A percentile compares a stretch with the other conserved stretches of the same genome.
Conservation (phyloP, 2,888 invertebrate species). For the Eurytoma adleriae region DNA sequence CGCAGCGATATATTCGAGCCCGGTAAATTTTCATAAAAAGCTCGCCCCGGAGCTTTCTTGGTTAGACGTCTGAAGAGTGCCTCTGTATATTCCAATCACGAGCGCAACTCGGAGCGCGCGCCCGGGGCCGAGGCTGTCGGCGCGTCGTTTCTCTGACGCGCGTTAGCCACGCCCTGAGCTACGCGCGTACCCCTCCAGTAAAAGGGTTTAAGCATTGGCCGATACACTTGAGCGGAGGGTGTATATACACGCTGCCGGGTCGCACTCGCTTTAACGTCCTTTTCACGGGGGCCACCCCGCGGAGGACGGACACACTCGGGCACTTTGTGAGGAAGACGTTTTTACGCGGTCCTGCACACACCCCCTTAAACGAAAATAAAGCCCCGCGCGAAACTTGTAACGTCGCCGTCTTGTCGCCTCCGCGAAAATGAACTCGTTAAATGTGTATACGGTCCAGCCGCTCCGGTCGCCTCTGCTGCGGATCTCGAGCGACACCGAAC, state of each 20-base stretch:
- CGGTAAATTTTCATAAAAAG: too few relatives aligned
- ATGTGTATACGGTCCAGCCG: not conserved
- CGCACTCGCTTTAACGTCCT: constrained; percentile 14
- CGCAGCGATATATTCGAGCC: too few relatives aligned
- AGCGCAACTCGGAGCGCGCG: not conserved
- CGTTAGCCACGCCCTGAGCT: not conserved
- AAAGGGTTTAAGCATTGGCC: not conserved
- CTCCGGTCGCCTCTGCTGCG: not conserved
- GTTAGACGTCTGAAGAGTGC: not conserved
- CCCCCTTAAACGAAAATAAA: constrained; percentile 30
- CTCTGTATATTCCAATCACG: not conserved
- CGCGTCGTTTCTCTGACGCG: not conserved
- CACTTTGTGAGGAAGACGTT: constrained; percentile 8
- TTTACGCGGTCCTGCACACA: constrained; percentile 14
- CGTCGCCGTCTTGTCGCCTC: not conserved
- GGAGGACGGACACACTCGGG: too few relatives aligned
- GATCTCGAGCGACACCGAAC: not conserved
- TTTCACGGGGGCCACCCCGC: not conserved
- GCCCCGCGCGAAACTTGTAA: not conserved
- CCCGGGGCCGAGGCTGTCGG: not conserved
- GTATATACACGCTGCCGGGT: not conserved
- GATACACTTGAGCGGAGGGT: constrained; percentile 11
- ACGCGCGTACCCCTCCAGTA: not conserved
- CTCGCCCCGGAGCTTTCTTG: too few relatives aligned
- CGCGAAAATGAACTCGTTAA: constrained; percentile 21